phyloP scores from a whole-genome alignment of 2,113 vertebrate species.

The Parus major region DNA sequence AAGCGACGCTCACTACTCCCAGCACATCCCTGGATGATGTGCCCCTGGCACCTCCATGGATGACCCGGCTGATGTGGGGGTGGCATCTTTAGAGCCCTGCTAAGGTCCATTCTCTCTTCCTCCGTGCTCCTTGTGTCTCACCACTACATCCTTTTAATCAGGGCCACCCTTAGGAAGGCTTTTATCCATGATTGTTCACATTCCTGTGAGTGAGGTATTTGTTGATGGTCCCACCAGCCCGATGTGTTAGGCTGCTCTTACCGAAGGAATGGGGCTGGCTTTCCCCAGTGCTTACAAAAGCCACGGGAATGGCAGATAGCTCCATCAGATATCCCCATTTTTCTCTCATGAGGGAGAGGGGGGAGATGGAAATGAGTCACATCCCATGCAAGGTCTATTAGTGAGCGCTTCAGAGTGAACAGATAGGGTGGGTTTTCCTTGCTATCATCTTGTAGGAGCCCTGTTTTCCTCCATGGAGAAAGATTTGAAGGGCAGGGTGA shows the following conservation, averaged over 20 bases:
- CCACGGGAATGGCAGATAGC: neutral
- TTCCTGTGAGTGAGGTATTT: neutral
- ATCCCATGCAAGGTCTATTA: neutral
- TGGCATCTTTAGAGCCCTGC: neutral
- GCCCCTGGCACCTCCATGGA: neutral
- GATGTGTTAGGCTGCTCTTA: neutral
- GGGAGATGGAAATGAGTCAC: neutral
- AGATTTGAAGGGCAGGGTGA: neutral
- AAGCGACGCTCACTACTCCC: slow-evolving; percentile 1
- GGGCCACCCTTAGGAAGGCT: neutral
- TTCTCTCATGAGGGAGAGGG: neutral
- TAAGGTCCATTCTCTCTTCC: neutral
- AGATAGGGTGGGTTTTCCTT: neutral
- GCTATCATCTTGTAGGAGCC: neutral
- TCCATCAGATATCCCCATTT: neutral
- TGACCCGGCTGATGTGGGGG: neutral
- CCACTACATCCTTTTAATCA: neutral
- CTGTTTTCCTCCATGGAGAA: neutral
- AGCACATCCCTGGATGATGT: neutral
- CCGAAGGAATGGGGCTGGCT: neutral
- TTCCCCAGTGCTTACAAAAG: neutral
- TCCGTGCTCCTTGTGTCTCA: neutral
- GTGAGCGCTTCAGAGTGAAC: accelerated
- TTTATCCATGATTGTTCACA: accelerated
- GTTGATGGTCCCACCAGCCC: neutral